Evolutionary conservation across 1,140 invertebrate species (phyloP).

Genomic region (Sycobia sp.): DNA sequence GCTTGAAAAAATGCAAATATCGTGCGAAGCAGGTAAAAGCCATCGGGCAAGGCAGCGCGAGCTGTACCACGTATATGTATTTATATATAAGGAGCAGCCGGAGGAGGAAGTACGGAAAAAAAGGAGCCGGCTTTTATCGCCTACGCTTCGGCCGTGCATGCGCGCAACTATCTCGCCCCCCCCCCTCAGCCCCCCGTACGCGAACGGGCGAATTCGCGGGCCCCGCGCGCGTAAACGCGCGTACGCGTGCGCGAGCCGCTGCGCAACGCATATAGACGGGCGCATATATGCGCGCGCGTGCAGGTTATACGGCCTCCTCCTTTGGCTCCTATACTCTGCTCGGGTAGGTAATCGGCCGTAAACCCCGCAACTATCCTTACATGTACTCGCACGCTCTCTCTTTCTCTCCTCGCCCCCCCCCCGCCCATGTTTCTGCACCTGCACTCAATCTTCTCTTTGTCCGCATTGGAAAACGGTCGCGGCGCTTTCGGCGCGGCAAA

Average conservation of each 20-base stretch:
- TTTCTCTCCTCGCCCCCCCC: no score
- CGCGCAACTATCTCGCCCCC: no score
- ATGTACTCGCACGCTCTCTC: not conserved
- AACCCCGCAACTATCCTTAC: conserved; percentile 50
- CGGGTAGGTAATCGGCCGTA: conserved; percentile 56
- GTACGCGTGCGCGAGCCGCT: no score
- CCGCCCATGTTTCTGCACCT: conserved; percentile 16
- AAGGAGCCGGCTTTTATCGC: conserved; percentile 25
- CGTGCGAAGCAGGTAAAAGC: conserved; percentile 3
- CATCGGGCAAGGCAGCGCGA: not conserved
- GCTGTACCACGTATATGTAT: no score
- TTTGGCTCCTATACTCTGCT: no score
- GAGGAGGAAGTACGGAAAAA: not conserved
- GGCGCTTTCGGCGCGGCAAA: not conserved
- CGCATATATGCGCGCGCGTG: not conserved
- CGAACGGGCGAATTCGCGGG: no score
- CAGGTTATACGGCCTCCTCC: conserved; percentile 47
- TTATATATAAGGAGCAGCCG: no score
- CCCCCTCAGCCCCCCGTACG: no score
- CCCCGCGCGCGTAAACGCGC: no score
- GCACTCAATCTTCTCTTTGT: conserved; percentile 24
- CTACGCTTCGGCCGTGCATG: not conserved
- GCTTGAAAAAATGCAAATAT: conserved; percentile 20
- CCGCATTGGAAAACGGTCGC: conserved; percentile 23
- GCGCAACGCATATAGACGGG: no score